Conservation (phyloP, 2,797 vertebrate genomes). For the Strix occidentalis region DNA sequence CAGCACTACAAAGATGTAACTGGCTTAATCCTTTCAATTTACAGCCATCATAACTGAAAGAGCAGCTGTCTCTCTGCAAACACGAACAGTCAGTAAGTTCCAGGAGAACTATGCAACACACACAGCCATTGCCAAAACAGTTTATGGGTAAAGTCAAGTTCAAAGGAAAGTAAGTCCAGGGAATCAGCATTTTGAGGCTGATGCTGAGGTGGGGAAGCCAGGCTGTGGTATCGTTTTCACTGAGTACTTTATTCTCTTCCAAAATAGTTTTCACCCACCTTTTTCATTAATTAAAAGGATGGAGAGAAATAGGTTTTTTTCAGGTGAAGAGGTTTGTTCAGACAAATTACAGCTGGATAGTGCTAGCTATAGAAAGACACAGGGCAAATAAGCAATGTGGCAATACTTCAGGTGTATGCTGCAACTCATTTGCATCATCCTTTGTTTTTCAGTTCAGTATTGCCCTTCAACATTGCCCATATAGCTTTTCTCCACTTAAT, state of each 20-base stretch:
- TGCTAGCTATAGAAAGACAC: background rate
- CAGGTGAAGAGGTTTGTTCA: background rate
- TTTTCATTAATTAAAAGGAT: background rate
- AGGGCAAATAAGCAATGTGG: background rate
- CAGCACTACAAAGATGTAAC: background rate
- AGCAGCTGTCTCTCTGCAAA: background rate
- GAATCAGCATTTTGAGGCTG: background rate
- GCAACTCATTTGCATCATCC: background rate
- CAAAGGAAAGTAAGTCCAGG: background rate
- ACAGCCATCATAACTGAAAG: background rate
- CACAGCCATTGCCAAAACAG: background rate
- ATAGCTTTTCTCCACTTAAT: background rate
- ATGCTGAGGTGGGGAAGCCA: background rate
- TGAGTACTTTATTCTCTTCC: background rate
- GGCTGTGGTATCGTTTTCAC: background rate
- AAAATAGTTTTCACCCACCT: background rate
- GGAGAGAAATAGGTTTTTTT: background rate
- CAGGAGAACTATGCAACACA: background rate
- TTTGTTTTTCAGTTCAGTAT: background rate
- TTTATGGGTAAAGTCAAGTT: background rate
- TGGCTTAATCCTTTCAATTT: constrained; percentile 12
- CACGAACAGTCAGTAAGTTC: background rate
- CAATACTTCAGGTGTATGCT: background rate
- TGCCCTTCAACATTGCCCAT: background rate
- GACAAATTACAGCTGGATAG: background rate